phyloP scores from a whole-genome alignment of 2,888 invertebrate species.

The Pteria penguin region DNA sequence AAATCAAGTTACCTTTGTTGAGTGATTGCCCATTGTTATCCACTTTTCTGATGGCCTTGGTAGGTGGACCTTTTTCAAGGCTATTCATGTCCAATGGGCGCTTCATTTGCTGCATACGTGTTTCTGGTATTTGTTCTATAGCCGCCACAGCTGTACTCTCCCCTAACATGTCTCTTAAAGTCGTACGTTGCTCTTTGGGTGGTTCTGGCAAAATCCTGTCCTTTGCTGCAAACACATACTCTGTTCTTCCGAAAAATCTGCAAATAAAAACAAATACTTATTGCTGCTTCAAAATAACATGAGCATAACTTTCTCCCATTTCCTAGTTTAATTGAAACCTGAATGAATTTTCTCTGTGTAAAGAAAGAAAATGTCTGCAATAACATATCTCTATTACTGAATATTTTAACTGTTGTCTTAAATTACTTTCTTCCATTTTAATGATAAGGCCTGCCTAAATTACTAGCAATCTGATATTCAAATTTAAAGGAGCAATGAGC shows the following conservation, averaged over 20 bases:
- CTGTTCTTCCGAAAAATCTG: slow-evolving; percentile 71
- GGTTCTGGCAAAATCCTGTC: slow-evolving; percentile 61
- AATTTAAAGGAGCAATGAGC: no score
- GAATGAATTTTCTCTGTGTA: no score
- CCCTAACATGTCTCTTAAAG: slow-evolving; percentile 64
- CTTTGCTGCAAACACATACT: slow-evolving; percentile 67
- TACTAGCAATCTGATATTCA: no score
- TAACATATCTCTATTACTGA: no score
- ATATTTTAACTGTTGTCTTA: no score
- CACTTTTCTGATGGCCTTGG: slow-evolving; percentile 22
- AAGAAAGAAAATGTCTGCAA: no score
- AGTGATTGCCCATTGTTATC: neutral
- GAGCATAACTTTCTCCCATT: no score
- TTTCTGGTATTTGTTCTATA: slow-evolving; percentile 65
- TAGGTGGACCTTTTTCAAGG: slow-evolving; percentile 75
- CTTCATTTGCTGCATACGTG: slow-evolving; percentile 62
- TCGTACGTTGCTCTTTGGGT: slow-evolving; percentile 54
- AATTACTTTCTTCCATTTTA: no score
- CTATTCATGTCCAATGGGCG: slow-evolving; percentile 71
- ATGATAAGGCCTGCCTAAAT: no score
- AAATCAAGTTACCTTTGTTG: no score
- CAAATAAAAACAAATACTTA: slow-evolving; percentile 18
- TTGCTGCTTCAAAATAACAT: no score
- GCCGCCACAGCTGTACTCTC: slow-evolving; percentile 67
- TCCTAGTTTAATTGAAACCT: no score